Conservation (phyloP, 2,797 vertebrate species). For the Microchirus variegatus region DNA sequence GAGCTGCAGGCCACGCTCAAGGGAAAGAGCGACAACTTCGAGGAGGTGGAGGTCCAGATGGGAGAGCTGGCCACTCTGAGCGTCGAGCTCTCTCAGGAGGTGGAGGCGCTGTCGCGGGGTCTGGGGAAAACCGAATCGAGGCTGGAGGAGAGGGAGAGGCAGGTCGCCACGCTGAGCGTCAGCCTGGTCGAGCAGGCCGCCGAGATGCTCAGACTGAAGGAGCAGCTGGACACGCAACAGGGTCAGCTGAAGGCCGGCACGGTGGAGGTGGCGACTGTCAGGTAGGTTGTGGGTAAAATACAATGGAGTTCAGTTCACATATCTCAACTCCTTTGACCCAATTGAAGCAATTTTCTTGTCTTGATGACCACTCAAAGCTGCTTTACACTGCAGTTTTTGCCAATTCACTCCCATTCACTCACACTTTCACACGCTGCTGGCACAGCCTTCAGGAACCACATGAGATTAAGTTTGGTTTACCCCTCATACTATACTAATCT, state of each 20-base stretch:
- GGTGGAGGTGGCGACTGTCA: constrained; percentile 61
- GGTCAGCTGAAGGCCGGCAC: constrained; percentile 52
- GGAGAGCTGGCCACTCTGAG: constrained; percentile 46
- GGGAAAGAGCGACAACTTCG: constrained; percentile 58
- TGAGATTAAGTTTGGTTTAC: too few species aligned
- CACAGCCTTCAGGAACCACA: too few species aligned
- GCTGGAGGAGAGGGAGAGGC: constrained; percentile 39
- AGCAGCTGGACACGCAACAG: constrained; percentile 48
- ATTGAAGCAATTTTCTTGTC: too few species aligned
- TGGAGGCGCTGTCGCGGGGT: constrained; percentile 42
- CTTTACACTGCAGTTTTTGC: too few species aligned
- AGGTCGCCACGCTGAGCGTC: constrained; percentile 35
- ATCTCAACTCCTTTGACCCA: constrained; percentile 66
- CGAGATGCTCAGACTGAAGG: constrained; percentile 57
- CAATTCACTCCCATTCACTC: too few species aligned
- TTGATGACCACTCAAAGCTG: too few species aligned
- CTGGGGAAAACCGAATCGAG: constrained; percentile 43
- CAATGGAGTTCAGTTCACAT: constrained; percentile 51
- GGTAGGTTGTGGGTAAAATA: constrained; percentile 46
- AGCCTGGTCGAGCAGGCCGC: constrained; percentile 50
- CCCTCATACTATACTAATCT: too few species aligned
- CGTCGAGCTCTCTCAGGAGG: constrained; percentile 46
- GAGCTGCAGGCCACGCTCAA: constrained; percentile 53
- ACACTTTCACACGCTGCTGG: too few species aligned
- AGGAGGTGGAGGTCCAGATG: constrained; percentile 57